Base-by-base conservation (phyloP, 2,888 invertebrate genomes). In the Tinea semifulvella region DNA sequence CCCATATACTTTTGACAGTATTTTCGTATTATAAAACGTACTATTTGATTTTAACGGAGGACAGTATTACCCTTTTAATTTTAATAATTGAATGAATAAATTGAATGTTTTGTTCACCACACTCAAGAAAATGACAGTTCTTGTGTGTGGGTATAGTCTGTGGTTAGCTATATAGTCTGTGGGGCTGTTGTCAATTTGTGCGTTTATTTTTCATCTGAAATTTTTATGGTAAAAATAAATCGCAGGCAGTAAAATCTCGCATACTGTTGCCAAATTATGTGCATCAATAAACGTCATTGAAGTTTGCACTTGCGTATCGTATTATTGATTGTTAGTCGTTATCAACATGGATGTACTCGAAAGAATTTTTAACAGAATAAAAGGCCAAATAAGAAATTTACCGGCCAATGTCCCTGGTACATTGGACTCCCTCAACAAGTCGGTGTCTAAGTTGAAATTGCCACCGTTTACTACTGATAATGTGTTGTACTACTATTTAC, bases 401-500 rank as follows among this genome's bases (percentile, higher is more conserved):
- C 71, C 76, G 51, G 61, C 53, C 43, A 54, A 61, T 10, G 52
- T 75, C 43, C 69, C 74, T 6, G 74, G 65, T 57, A 63, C 70
- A 46, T 56, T 74, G 38, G 75, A 79, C 49, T 57, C 59, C 49
- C 52, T 79, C 8, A 74, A 70, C 56, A 76, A 72, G 57, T 65
- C 77, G 26, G 55, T 76, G 28, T 65, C 51, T 50, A 77, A 58
- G 58, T 61, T 79, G 3, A 66, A 63, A 52, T 56, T 90, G 44
- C 89, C 86, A 59, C 90, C 91, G 11, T 72, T 91, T 47, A 91
- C 85, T 42, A 85, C 82, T 61, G 84, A 88, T 52, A 91, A 89
- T 73, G 77, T 91, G 47, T 74, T 88, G 19, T 89, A 84, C 68
- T 89, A 90, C 65, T 93, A 92, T 74, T 82, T 87, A 54, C 92